phyloP scores from a whole-genome alignment of 2,888 invertebrate genomes.

The Drosophila kuntzei region DNA sequence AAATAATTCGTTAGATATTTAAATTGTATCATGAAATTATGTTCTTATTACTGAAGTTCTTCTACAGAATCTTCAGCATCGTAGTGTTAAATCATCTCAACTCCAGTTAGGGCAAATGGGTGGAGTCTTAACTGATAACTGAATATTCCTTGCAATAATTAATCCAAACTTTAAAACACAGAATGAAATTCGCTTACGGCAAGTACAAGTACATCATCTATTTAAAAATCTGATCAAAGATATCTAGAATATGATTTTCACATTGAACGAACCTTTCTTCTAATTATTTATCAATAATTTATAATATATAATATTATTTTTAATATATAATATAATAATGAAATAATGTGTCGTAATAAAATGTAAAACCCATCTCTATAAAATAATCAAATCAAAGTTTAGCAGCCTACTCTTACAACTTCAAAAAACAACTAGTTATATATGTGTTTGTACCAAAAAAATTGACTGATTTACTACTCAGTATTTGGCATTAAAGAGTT shows the following conservation, averaged over 20 bases:
- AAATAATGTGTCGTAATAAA: too few relatives aligned
- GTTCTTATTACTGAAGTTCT: not conserved
- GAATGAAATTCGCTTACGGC: too few relatives aligned
- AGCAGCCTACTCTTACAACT: not conserved
- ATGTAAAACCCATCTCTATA: not conserved
- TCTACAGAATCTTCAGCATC: not conserved
- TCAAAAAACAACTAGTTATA: not conserved
- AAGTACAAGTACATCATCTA: not conserved
- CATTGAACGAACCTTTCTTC: too few relatives aligned
- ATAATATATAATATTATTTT: too few relatives aligned
- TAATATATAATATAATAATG: too few relatives aligned
- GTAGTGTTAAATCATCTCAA: not conserved
- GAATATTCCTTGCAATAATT: too few relatives aligned
- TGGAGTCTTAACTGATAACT: not conserved
- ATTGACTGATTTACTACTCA: conserved; percentile 5
- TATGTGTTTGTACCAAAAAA: not conserved
- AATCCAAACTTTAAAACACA: too few relatives aligned
- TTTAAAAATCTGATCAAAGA: not conserved
- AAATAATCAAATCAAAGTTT: not conserved
- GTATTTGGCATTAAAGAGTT: conserved; percentile 16
- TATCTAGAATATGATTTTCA: not conserved
- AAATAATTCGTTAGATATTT: conserved; percentile 12
- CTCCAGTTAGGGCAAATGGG: too few relatives aligned
- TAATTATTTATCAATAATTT: too few relatives aligned
- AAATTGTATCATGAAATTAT: conserved; percentile 1